Evolutionary conservation across 2,797 vertebrate species (phyloP).

Genomic region (Macrochelys suwanniensis): DNA sequence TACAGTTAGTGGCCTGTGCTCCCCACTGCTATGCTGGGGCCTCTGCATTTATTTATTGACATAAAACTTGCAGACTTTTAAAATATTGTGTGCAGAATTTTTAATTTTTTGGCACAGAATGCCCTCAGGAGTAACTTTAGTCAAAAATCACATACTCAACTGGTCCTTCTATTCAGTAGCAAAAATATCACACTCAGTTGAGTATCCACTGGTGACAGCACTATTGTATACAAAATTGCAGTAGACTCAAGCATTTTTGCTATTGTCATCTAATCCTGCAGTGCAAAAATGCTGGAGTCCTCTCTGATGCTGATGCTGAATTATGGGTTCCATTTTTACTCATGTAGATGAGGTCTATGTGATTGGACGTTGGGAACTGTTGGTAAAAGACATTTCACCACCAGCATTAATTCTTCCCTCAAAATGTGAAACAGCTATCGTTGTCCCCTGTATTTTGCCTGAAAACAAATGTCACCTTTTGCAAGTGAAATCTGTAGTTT

Average conservation of each 20-base stretch:
- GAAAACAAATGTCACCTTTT: neutral
- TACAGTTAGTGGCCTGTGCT: no score
- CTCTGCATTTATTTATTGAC: no score
- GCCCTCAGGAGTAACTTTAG: neutral
- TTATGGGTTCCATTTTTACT: neutral
- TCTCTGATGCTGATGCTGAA: rapidly evolving
- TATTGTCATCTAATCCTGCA: neutral
- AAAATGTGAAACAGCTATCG: neutral
- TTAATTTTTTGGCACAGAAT: no score
- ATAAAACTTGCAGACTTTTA: no score
- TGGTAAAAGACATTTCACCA: neutral
- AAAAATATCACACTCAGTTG: neutral
- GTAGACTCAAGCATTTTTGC: neutral
- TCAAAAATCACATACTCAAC: neutral
- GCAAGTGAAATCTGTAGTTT: neutral
- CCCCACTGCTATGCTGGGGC: no score
- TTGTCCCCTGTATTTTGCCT: no score
- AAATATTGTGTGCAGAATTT: no score
- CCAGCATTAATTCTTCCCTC: neutral
- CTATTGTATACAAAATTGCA: neutral
- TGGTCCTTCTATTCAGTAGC: neutral
- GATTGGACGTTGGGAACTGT: neutral
- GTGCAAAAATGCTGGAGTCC: rapidly evolving
- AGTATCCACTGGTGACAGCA: neutral
- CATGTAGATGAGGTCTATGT: neutral